Conservation (phyloP, 2,797 vertebrate species). For the Yasuhikotakia modesta region DNA sequence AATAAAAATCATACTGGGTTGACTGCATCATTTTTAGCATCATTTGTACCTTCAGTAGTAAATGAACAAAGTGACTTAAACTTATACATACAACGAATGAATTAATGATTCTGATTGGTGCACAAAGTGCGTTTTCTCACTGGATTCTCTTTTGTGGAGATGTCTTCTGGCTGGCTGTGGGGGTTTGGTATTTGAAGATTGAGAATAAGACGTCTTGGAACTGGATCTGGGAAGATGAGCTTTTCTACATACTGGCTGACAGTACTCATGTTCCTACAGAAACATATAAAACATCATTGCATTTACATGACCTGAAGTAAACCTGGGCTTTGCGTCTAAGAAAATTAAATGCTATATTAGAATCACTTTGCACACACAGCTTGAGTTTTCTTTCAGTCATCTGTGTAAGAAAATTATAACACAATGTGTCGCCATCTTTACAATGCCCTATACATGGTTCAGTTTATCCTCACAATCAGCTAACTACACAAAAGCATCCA, state of each 20-base stretch:
- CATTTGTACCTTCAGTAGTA: no score
- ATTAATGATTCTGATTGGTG: no score
- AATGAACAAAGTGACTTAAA: no score
- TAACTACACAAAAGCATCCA: no score
- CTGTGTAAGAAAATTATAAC: neutral
- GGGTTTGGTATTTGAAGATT: slow-evolving; percentile 62
- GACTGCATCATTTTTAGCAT: no score
- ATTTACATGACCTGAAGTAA: neutral
- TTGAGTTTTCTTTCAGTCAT: neutral
- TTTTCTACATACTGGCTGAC: slow-evolving; percentile 79
- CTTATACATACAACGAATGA: no score
- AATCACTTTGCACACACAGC: no score
- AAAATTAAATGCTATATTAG: no score
- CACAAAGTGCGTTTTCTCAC: slow-evolving; percentile 66
- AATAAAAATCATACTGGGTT: neutral
- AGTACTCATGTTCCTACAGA: slow-evolving; percentile 82
- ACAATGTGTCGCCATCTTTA: neutral
- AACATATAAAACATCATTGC: slow-evolving; percentile 25
- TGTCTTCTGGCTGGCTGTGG: slow-evolving; percentile 67
- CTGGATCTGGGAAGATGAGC: slow-evolving; percentile 68
- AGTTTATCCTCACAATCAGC: no score
- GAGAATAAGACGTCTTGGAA: slow-evolving; percentile 68
- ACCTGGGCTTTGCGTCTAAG: neutral
- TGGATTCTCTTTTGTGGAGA: slow-evolving; percentile 75
- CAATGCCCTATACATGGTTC: neutral